phyloP scores from a whole-genome alignment of 2,888 invertebrate genomes.

The Polyommatus iphigenia region DNA sequence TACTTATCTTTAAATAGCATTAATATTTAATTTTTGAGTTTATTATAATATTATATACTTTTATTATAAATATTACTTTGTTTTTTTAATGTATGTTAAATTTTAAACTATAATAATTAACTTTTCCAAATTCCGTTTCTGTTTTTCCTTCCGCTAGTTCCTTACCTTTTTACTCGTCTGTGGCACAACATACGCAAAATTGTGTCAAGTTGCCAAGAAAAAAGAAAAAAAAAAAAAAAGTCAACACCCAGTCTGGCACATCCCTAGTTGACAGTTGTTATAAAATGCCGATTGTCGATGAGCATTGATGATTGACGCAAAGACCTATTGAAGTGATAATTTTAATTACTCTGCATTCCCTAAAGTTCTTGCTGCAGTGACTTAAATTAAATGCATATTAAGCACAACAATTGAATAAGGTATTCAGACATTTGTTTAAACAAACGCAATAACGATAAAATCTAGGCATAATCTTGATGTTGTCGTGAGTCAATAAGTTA shows the following conservation, averaged over 20 bases:
- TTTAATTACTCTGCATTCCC: slow-evolving; percentile 1
- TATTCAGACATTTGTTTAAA: neutral
- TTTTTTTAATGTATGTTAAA: too few relatives aligned
- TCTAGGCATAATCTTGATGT: neutral
- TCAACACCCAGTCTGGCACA: neutral
- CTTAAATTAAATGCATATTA: neutral
- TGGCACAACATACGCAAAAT: too few relatives aligned
- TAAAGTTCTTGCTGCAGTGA: neutral
- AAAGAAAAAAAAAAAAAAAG: too few relatives aligned
- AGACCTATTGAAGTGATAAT: slow-evolving; percentile 11
- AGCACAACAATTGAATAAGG: neutral
- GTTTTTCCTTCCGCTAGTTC: too few relatives aligned
- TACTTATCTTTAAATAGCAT: too few relatives aligned
- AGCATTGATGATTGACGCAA: neutral
- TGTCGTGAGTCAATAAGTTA: neutral
- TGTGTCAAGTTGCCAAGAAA: too few relatives aligned
- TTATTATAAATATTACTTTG: too few relatives aligned
- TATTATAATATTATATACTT: too few relatives aligned
- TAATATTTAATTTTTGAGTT: too few relatives aligned
- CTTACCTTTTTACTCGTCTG: too few relatives aligned
- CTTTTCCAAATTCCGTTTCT: too few relatives aligned
- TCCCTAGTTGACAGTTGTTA: neutral
- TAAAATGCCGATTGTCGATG: neutral
- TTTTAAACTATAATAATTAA: too few relatives aligned
- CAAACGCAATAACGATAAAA: neutral